A percentile compares a stretch with the other conserved stretches of the same genome.
phyloP scores from a whole-genome alignment of 2,797 vertebrate genomes.

The Mus minutoides region DNA sequence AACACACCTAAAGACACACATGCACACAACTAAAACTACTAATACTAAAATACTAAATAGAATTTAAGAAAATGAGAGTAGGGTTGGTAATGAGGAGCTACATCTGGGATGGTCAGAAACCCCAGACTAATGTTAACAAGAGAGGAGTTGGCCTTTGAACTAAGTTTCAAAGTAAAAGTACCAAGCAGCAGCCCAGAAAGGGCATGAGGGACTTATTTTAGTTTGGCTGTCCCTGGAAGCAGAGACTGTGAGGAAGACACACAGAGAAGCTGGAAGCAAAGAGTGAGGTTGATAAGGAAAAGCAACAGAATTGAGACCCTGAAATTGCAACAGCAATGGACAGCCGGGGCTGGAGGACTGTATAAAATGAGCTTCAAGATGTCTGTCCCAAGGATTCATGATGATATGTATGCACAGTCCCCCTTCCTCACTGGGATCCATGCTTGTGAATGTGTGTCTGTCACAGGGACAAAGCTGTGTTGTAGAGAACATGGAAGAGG shows the following conservation, averaged over 20 bases:
- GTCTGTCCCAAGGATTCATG: neutral
- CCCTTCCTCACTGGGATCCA: neutral
- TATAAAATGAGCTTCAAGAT: neutral
- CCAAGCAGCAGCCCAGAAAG: neutral
- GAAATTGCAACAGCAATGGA: neutral
- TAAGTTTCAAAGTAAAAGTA: conserved; percentile 46
- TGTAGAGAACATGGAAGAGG: neutral
- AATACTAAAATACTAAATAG: neutral
- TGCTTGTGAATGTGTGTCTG: neutral
- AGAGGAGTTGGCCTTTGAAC: neutral
- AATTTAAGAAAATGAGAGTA: neutral
- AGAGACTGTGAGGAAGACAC: neutral
- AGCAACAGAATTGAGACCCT: neutral
- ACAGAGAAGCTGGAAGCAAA: neutral
- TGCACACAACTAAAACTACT: neutral
- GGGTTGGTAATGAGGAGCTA: neutral
- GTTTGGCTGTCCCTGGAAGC: neutral
- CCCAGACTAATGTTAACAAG: neutral
- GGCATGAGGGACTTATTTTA: neutral
- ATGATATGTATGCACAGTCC: too few species aligned
- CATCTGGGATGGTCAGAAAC: neutral
- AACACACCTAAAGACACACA: neutral
- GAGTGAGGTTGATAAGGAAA: neutral
- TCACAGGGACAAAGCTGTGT: neutral
- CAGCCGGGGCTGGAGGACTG: neutral